Base-by-base conservation (phyloP, 2,888 invertebrate species). In the Catocala fraxini region DNA sequence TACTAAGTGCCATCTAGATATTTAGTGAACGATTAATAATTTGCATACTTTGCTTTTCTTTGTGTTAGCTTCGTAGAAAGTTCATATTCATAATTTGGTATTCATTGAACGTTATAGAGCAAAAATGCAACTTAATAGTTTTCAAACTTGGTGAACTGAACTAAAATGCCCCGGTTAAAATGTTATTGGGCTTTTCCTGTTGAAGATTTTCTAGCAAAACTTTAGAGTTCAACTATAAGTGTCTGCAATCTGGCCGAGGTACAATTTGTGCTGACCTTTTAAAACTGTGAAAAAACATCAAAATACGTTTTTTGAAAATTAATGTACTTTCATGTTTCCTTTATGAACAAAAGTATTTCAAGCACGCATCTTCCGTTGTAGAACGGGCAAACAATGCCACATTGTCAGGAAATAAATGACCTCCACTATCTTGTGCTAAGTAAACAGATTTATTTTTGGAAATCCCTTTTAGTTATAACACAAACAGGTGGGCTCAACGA, bases 321-420 rank as follows among this genome's bases (percentile, higher is more conserved):
- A 41, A 54, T 59, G 9, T 45, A 45, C 33, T 45, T 51, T n/a
- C 25, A 54, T 11, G 42, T 39, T 47, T 43, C 34, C 43, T 53
- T 54, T 59, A 59, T 35, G 49, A 43, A 34, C 12, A n/a, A 55
- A 35, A 56, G 25, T 61, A 64, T 56, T 56, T 55, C 55, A 59
- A 15, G 25, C 45, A 35, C 59, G 35, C 56, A 63, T 67, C 53
- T 75, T 59, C 56, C 54, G 58, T 48, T 54, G 57, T 56, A 53
- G 48, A 48, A 61, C 53, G 54, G 65, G 58, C 65, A 62, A 51
- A 63, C 56, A 73, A 73, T 71, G 62, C 49, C 41, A 65, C 62
- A 59, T 68, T 71, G 69, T 73, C 63, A 49, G 45, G 65, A 67
- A 66, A 75, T 71, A 71, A 71, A 73, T 69, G 59, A 57, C 34